Base-by-base conservation (phyloP, 2,113 vertebrate species). In the Plotosus lineatus region DNA sequence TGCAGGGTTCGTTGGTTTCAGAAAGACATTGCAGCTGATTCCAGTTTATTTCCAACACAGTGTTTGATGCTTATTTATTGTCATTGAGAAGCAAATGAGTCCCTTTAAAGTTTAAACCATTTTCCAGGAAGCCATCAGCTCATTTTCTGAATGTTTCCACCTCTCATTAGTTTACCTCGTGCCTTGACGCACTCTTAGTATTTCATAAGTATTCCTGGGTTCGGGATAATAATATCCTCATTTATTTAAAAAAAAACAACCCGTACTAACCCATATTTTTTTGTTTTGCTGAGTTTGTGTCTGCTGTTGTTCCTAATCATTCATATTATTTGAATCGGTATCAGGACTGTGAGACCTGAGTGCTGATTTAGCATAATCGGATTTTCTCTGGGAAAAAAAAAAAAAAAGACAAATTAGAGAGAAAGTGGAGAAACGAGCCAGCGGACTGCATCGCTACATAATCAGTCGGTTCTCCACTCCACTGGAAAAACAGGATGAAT, bases 401-500 rank as follows among this genome's bases (percentile, higher is more conserved):
- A 50, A 78, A 77, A 61, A 42, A 28, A 15, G 46, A 23, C 73
- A 78, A 50, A 78, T 33, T 40, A 51, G 36, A 71, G 36, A 42
- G 55, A 61, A 44, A 58, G 17, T 40, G 31, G n/a, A 26, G 53
- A 23, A 73, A 80, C 28, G 14, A 63, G 69, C 46, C 31, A 40
- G 42, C 33, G 14, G 76, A 23, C 21, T 23, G 48, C 55, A 38
- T 6, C 68, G 28, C 31, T 74, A n/a, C n/a, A n/a, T n/a, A 81
- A 75, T 81, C 79, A 81, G 42, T 63, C 44, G 33, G 31, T 48
- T 11, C 33, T 31, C 66, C 48, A 28, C 55, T 78, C 15, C 10
- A 50, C 61, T n/a, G n/a, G n/a, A n/a, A n/a, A 65, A 31, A 55
- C 23, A 63, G 44, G 14, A 66, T 40, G 33, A 53, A 40, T 21